phyloP scores from a whole-genome alignment of 2,888 invertebrate genomes.

The Luperina nickerlii region DNA sequence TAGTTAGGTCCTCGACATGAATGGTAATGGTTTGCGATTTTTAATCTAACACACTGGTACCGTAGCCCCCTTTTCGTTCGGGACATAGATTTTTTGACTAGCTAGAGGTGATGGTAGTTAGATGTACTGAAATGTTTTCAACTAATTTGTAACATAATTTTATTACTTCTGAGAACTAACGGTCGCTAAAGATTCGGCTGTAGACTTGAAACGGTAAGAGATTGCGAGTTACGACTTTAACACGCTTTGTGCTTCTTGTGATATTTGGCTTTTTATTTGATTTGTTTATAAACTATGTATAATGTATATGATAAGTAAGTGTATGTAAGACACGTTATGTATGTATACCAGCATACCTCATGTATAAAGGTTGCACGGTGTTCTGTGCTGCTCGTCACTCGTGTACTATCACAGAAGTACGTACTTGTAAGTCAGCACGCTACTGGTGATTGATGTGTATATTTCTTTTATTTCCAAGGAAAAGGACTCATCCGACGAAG shows the following conservation, averaged over 20 bases:
- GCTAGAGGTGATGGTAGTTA: conserved; percentile 87
- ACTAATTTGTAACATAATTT: conserved; percentile 47
- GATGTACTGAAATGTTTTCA: conserved; percentile 67
- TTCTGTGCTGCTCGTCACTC: conserved; percentile 44
- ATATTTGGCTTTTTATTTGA: conserved; percentile 88
- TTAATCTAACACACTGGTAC: conserved; percentile 76
- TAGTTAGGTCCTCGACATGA: conserved; percentile 83
- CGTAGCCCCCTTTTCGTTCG: conserved; percentile 77
- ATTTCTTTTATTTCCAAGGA: conserved; percentile 85
- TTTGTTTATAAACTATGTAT: conserved; percentile 75
- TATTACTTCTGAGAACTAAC: conserved; percentile 44
- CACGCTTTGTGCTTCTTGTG: conserved; percentile 88
- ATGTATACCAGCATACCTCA: conserved; percentile 59
- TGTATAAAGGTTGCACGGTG: conserved; percentile 72
- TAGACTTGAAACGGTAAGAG: conserved; percentile 49
- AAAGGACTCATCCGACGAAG: conserved; percentile 87
- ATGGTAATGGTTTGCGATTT: conserved; percentile 86
- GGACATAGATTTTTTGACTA: conserved; percentile 77
- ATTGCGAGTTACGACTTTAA: conserved; percentile 67
- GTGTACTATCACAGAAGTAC: conserved; percentile 45
- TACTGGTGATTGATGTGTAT: conserved; percentile 77
- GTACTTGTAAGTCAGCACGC: conserved; percentile 54
- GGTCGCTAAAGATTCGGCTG: conserved; percentile 45
- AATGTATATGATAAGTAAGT: conserved; percentile 64
- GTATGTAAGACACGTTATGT: conserved; percentile 59